phyloP scores from a whole-genome alignment of 37 sponge, comb jelly and placozoan genomes.

The Hexactinellida sp. region DNA sequence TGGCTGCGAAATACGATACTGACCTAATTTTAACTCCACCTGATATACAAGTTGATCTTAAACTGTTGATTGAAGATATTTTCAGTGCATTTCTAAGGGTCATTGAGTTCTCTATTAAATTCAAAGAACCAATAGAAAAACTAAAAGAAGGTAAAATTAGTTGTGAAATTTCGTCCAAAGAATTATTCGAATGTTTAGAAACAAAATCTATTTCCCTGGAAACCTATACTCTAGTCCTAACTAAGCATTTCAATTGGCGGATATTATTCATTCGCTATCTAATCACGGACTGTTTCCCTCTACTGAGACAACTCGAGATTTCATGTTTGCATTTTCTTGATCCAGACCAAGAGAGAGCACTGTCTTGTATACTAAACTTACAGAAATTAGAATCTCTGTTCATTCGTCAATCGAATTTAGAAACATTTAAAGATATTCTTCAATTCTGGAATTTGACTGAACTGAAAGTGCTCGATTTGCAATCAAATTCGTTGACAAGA shows the following conservation, averaged over 20 bases:
- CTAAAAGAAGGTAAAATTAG: not conserved
- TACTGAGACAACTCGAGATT: not conserved
- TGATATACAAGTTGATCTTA: not conserved
- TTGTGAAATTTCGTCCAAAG: not conserved
- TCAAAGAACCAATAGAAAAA: not conserved
- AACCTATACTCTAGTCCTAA: not conserved
- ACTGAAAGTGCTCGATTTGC: not conserved
- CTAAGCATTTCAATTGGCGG: not conserved
- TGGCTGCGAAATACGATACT: not conserved
- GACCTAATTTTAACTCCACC: not conserved
- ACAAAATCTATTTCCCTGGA: not conserved
- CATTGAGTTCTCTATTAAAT: not conserved
- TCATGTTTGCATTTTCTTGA: not conserved
- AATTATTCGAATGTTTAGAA: not conserved
- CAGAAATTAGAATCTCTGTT: not conserved
- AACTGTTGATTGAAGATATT: not conserved
- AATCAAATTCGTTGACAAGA: not conserved
- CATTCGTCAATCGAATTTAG: not conserved
- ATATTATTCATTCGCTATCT: not conserved
- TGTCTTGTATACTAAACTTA: not conserved
- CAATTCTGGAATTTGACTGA: conserved; percentile 3
- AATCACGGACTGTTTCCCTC: not conserved
- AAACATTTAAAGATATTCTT: not conserved
- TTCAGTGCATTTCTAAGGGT: not conserved
- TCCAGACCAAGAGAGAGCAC: not conserved